Evolutionary conservation across 2,888 invertebrate genomes (phyloP).

Genomic region (Pammene aurita): DNA sequence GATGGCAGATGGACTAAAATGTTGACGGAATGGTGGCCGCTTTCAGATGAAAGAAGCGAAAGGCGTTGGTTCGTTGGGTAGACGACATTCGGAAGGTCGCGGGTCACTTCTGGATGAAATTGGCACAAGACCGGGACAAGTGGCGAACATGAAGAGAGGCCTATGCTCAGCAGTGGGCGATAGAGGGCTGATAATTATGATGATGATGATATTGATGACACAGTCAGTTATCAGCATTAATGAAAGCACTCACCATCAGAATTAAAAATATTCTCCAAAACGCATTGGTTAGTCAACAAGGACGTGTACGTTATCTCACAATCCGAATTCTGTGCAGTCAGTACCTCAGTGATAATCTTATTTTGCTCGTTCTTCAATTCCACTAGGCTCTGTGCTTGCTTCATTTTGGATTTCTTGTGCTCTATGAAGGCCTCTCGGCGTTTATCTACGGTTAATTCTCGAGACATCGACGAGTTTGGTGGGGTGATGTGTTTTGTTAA

Average conservation of each 20-base stretch:
- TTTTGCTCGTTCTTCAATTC: constrained; percentile 69
- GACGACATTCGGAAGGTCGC: too few relatives aligned
- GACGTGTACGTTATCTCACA: constrained; percentile 75
- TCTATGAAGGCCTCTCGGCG: constrained; percentile 73
- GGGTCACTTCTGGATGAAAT: too few relatives aligned
- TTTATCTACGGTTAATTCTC: constrained; percentile 62
- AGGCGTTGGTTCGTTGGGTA: too few relatives aligned
- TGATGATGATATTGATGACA: too few relatives aligned
- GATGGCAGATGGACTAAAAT: too few relatives aligned
- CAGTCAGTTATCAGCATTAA: too few relatives aligned
- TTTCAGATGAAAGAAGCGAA: too few relatives aligned
- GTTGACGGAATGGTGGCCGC: too few relatives aligned
- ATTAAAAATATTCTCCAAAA: constrained; percentile 69
- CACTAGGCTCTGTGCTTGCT: constrained; percentile 68
- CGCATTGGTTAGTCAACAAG: constrained; percentile 68
- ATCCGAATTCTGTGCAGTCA: constrained; percentile 71
- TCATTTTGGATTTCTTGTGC: constrained; percentile 70
- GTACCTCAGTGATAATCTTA: constrained; percentile 61
- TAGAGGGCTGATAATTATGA: too few relatives aligned
- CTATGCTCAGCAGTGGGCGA: too few relatives aligned
- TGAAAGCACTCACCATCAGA: constrained; percentile 62
- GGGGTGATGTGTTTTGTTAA: constrained; percentile 88
- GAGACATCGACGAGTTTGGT: constrained; percentile 74
- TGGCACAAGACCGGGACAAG: too few relatives aligned
- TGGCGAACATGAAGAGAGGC: too few relatives aligned